Conservation (phyloP, 2,797 vertebrate genomes). For the Leptoclinus maculatus region DNA sequence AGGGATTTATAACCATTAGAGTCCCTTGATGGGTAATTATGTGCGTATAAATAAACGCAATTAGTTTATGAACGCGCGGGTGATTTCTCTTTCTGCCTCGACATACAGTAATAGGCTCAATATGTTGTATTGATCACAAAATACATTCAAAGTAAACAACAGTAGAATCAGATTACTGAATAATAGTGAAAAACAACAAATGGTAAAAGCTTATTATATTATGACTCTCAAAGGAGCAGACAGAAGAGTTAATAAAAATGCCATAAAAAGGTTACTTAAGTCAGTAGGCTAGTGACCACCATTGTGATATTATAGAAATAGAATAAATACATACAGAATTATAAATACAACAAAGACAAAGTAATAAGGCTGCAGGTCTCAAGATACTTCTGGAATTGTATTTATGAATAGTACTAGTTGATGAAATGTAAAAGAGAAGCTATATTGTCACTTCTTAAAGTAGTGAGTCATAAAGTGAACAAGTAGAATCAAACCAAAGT, state of each 20-base stretch:
- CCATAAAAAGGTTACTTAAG: neutral
- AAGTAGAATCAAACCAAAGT: neutral
- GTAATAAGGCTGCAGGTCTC: neutral
- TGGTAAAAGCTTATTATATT: neutral
- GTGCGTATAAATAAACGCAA: slow-evolving; percentile 59
- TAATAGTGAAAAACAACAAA: neutral
- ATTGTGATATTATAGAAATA: neutral
- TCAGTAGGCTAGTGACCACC: neutral
- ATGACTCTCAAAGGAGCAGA: neutral
- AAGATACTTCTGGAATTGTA: neutral
- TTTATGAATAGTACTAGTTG: neutral
- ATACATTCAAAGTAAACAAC: neutral
- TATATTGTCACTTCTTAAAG: neutral
- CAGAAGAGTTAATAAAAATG: neutral
- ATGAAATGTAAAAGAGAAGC: neutral
- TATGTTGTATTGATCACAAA: slow-evolving; percentile 21
- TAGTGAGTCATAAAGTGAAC: neutral
- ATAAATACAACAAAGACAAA: neutral
- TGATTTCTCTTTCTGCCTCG: slow-evolving; percentile 15
- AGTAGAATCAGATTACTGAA: neutral
- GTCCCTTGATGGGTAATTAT: slow-evolving; percentile 69
- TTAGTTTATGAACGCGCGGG: slow-evolving; percentile 46
- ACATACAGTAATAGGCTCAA: neutral
- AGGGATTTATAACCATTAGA: slow-evolving; percentile 61
- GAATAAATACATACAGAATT: neutral